Conservation (phyloP, 2,797 vertebrate genomes). For the Rhabdomys pumilio region DNA sequence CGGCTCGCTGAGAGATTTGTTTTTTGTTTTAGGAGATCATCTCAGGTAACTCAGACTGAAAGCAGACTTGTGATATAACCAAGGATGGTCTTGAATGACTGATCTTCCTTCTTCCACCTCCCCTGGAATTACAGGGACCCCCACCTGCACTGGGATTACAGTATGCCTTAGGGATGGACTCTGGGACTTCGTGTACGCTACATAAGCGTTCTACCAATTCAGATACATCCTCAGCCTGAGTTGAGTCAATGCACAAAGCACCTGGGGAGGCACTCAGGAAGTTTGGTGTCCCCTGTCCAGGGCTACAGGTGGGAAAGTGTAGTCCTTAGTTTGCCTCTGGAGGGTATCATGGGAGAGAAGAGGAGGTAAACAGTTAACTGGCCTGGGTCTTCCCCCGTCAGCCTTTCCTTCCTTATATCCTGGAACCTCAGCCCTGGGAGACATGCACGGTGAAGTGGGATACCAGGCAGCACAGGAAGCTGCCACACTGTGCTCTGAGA, state of each 20-base stretch:
- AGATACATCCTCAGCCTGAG: neutral
- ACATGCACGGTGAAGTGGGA: neutral
- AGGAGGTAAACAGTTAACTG: neutral
- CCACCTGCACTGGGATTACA: neutral
- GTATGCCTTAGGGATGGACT: neutral
- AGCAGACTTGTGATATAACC: neutral
- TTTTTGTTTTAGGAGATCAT: neutral
- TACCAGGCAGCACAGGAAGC: neutral
- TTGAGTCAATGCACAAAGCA: neutral
- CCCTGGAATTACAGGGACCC: too few species aligned
- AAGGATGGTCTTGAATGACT: neutral
- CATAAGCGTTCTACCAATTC: neutral
- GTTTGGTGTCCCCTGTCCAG: neutral
- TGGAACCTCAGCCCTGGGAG: neutral
- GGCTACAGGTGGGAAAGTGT: neutral
- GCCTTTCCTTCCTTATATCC: neutral
- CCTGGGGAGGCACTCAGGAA: neutral
- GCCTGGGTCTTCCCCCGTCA: neutral
- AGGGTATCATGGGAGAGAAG: neutral
- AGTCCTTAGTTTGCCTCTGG: neutral
- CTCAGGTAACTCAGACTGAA: neutral
- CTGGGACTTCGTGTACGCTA: neutral
- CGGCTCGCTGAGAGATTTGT: neutral
- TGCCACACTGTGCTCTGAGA: neutral
- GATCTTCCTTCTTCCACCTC: neutral